Evolutionary conservation across 2,888 invertebrate species (phyloP).

Genomic region (Drosophila subsilvestris): DNA sequence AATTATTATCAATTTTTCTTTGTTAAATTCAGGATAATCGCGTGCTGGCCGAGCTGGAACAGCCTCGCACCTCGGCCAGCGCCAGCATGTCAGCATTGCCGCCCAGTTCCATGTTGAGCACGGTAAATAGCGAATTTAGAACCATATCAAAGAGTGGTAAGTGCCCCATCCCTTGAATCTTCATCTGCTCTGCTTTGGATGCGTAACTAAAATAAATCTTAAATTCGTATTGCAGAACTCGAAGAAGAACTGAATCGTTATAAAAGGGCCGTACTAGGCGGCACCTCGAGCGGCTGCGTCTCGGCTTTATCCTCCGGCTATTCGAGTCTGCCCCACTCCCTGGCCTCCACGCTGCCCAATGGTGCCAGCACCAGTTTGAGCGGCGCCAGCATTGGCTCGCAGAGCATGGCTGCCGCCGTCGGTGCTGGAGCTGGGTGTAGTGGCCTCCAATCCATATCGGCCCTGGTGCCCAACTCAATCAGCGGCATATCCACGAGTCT

Average conservation of each 20-base stretch:
- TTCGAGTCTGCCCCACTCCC: conserved; percentile 79
- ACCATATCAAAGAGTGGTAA: conserved; percentile 82
- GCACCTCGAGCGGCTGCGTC: conserved; percentile 67
- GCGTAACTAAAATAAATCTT: too few relatives aligned
- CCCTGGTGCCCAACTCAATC: conserved; percentile 81
- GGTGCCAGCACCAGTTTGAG: conserved; percentile 73
- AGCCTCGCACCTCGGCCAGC: conserved; percentile 86
- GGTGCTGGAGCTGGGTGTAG: conserved; percentile 53
- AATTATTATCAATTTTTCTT: neutral
- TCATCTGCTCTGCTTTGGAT: too few relatives aligned
- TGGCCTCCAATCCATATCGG: conserved; percentile 80
- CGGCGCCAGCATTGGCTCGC: conserved; percentile 70
- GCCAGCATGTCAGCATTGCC: conserved; percentile 80
- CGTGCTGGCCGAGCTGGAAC: conserved; percentile 95
- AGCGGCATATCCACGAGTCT: conserved; percentile 87
- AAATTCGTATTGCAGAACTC: conserved; percentile 64
- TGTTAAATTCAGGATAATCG: conserved; percentile 87
- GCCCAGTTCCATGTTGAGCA: conserved; percentile 80
- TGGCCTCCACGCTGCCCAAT: conserved; percentile 78
- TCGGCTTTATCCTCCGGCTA: conserved; percentile 73
- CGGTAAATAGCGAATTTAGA: conserved; percentile 82
- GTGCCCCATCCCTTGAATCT: conserved; percentile 1
- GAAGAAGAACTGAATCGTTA: conserved; percentile 83
- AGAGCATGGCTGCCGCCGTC: conserved; percentile 57
- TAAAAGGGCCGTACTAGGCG: conserved; percentile 80